Base-by-base conservation (phyloP, 2,888 invertebrate species). In the Acronicta leporina region DNA sequence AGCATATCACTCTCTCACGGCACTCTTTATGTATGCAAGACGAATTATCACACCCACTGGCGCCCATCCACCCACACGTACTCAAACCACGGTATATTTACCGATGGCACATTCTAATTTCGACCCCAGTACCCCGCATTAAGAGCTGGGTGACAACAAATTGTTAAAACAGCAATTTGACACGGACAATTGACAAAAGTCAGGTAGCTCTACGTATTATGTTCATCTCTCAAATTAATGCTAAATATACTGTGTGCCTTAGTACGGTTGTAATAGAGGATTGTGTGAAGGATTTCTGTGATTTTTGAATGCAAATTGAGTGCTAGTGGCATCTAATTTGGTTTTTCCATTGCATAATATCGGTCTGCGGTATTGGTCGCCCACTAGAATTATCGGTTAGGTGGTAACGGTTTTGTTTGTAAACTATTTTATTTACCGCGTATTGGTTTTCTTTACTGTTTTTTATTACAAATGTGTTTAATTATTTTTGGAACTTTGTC, bases 1-100 rank as follows among this genome's bases (percentile, higher is more conserved):
- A 91, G 91, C 88, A 80, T 85, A 87, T 87, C 87, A 85, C 86
- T 89, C 87, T 91, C 92, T 90, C 92, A 94, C 93, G 92, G 90
- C 88, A 90, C 88, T 85, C 88, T 90, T 87, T 86, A 83, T 92
- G 91, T 93, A 85, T 94, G 87, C 90, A 79, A 84, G 86, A 87
- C 85, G 91, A 91, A 94, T 94, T 94, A 94, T 92, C 93, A 92
- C 93, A 87, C 92, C 94, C 91, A 93, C 91, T 78, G 85, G 88
- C 92, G 89, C 88, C 89, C 84, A 79, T 90, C 57, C 91, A 87
- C 89, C 89, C 78, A 85, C 85, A 83, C 83, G 83, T 70, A 78
- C 80, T 77, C 63, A 67, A 77, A 78, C 83, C 83, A 84, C 79
- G 80, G 80, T 85, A 77, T 81, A 81, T 82, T 82, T 76, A 75